These are phyloP conservation scores for Corythoichthys haematopterus DNA, from an alignment of 2,113 vertebrate species.

Conservation along the genomic window DNA sequence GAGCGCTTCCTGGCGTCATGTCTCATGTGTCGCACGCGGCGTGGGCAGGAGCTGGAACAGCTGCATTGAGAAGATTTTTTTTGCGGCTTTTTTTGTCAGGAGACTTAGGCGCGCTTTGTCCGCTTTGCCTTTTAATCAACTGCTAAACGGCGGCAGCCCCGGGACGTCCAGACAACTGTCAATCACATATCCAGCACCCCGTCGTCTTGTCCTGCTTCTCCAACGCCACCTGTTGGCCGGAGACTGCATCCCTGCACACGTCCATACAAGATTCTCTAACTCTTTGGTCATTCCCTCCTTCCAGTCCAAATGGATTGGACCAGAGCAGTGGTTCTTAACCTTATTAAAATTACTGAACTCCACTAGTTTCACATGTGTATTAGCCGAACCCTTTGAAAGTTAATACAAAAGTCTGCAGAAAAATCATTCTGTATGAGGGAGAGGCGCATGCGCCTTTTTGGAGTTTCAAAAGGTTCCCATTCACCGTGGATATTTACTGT, in stretches of 20 bases:
- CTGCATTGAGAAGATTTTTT: constrained; percentile 30
- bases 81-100: constrained; percentile 48
- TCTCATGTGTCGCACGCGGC: neutral
- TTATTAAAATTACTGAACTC: too few species aligned
- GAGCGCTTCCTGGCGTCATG: neutral
- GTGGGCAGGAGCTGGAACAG: constrained; percentile 60
- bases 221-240: constrained; percentile 52
- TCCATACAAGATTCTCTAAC: too few species aligned
- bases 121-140: constrained; percentile 77
- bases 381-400: too few species aligned
- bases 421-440: too few species aligned
- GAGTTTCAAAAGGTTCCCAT: too few species aligned
- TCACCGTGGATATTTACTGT: too few species aligned
- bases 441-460: too few species aligned
- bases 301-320: too few species aligned
- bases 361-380: too few species aligned
- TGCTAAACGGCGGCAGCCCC: constrained; percentile 69
- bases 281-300: too few species aligned
- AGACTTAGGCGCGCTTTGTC: constrained; percentile 62
- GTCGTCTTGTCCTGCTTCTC: constrained; percentile 13
- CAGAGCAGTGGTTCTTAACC: too few species aligned
- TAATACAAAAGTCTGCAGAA: too few species aligned
- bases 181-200: constrained; percentile 54
- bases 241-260: neutral
- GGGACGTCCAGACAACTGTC: constrained; percentile 63